Conservation (phyloP, 2,797 vertebrate species). For the Melanogrammus aeglefinus region DNA sequence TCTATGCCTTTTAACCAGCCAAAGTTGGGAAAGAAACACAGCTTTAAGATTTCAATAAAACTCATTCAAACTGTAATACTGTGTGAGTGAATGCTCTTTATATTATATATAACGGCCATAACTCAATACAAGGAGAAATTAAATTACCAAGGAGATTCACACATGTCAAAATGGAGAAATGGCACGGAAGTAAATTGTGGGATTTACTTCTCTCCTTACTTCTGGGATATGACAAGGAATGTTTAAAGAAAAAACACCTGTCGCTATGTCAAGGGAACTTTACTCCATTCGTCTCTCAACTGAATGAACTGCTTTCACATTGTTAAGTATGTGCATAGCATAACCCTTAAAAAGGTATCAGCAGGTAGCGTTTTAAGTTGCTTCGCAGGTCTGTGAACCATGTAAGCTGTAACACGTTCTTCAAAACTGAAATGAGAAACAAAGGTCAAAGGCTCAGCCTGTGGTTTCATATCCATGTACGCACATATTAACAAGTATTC, state of each 20-base stretch:
- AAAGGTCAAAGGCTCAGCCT: neutral
- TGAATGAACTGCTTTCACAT: neutral
- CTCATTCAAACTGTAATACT: neutral
- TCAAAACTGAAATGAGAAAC: neutral
- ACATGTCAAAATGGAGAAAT: neutral
- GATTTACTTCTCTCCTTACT: neutral
- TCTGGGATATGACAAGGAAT: neutral
- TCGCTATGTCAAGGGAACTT: slow-evolving; percentile 4
- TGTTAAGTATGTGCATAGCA: neutral
- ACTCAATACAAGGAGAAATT: slow-evolving; percentile 15
- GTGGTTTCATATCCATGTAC: neutral
- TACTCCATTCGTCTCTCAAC: neutral
- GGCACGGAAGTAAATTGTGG: neutral
- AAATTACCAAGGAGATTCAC: neutral
- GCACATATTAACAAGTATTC: neutral
- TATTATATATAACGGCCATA: neutral
- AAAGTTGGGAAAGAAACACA: neutral
- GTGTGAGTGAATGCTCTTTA: neutral
- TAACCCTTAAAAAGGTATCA: neutral
- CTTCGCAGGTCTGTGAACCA: neutral
- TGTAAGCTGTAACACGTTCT: neutral
- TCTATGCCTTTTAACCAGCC: neutral
- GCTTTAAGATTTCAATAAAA: neutral
- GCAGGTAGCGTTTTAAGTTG: neutral
- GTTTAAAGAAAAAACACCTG: slow-evolving; percentile 1